These are phyloP conservation scores for Cloeon dipterum DNA, from an alignment of 2,888 invertebrate genomes.

Conservation along the genomic window DNA sequence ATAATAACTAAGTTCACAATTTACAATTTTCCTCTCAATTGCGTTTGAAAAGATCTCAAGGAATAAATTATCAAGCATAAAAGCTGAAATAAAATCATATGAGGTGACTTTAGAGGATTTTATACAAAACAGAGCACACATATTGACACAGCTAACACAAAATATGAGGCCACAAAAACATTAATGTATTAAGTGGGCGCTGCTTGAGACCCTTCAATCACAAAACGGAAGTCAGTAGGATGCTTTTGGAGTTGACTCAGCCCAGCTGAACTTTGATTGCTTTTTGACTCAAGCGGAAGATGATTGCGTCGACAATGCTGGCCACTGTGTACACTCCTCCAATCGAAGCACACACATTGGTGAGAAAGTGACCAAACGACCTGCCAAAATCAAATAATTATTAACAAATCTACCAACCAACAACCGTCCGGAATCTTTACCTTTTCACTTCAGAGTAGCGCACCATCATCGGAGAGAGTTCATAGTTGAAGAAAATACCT, in stretches of 20 bases:
- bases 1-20: too few species aligned
- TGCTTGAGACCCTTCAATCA: too few species aligned
- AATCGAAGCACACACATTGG: constrained; percentile 89
- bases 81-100: too few species aligned
- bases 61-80: too few species aligned
- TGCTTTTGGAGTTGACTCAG: constrained; percentile 42
- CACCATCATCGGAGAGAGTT: constrained; percentile 93
- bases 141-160: too few species aligned
- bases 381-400: constrained; percentile 70
- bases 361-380: constrained; percentile 83
- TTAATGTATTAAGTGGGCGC: too few species aligned
- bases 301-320: constrained; percentile 73
- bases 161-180: too few species aligned
- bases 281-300: constrained; percentile 53
- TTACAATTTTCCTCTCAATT: too few species aligned
- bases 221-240: too few species aligned
- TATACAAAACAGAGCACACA: too few species aligned
- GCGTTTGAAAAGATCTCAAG: too few species aligned
- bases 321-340: constrained; percentile 95
- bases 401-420: constrained; percentile 25
- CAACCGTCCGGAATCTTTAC: constrained; percentile 33
- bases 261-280: constrained; percentile 48
- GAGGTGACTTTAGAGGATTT: too few species aligned
- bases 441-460: constrained; percentile 77
- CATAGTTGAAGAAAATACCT: constrained; percentile 90